Evolutionary conservation across 1,140 invertebrate species (phyloP), one percentile per base, ranked within the genome.

Genomic region (Caligus rogercresseyi): DNA sequence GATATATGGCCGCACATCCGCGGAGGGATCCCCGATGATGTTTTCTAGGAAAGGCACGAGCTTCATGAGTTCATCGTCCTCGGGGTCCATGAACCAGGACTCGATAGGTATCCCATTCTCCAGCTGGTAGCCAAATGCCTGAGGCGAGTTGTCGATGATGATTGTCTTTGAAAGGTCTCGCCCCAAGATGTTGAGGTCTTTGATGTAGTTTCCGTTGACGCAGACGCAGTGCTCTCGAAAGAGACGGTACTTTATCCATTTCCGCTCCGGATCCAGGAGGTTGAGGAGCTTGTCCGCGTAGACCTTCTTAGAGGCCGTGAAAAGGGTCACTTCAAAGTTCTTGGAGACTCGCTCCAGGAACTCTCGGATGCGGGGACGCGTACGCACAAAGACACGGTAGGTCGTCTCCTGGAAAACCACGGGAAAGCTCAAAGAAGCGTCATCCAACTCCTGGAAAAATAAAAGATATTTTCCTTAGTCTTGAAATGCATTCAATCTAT

Each of bases 31-130:
- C 52, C 52, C 23, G 1, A 20, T 25, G 65, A 96, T 77, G 69
- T 85, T 81, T 74, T 96, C 89, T 60, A 98, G 77, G 77, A 96
- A 95, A 54, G 92, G 92, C 71, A 96, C 75, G 55, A 97, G 72
- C 72, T 94, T 94, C 69, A 94, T 81, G 23, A 98, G 76, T 72
- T 97, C 93, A 25, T 80, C 81, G 74, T 98, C 93, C 64, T 80
- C 81, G 69, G 83, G 80, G 75, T 96, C 89, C 43, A 88, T 81
- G 76, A 95, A 97, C 92, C 93, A 97, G 73, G 89, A 93, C 75
- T 93, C 88, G 70, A 97, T 96, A 0, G 92, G 91, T 67, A 97
- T 96, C 26, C 92, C 92, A 77, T 96, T 96, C 75, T 95, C 89
- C 64, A 93, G 73, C 83, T 93, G 77, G 51, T 83, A 80, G 73